phyloP scores from a whole-genome alignment of 2,888 invertebrate genomes.

The Papilio elwesi region DNA sequence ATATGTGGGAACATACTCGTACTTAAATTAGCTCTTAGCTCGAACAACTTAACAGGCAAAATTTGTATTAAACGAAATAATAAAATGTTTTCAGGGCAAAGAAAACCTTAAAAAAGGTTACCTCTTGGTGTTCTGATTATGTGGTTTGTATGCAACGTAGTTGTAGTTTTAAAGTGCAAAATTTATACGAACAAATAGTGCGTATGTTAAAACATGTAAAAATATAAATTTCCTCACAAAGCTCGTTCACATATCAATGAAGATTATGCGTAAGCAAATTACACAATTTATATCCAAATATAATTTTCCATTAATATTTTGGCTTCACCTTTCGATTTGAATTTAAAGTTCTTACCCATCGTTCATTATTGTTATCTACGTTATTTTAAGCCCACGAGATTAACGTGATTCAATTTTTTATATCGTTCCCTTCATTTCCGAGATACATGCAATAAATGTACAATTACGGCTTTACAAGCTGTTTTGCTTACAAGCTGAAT shows the following conservation, averaged over 20 bases:
- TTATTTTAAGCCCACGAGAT: no score
- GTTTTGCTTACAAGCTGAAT: no score
- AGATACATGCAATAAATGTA: no score
- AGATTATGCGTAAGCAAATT: constrained; percentile 18
- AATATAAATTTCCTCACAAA: constrained; percentile 10
- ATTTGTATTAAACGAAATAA: no score
- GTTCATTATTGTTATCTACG: no score
- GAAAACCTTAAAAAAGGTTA: no score
- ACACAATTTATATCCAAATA: constrained; percentile 7
- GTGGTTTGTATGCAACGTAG: no score
- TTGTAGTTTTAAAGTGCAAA: neutral
- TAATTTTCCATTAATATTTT: constrained; percentile 14
- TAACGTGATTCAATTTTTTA: no score
- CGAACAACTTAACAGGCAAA: neutral
- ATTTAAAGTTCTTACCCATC: neutral
- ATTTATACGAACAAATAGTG: neutral
- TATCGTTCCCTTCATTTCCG: no score
- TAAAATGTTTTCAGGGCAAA: no score
- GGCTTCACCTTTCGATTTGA: neutral
- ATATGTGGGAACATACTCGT: neutral
- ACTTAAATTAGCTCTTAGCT: neutral
- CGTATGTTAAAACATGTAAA: constrained; percentile 7
- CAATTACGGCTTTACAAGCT: no score
- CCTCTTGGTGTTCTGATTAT: neutral
- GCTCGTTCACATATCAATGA: neutral